phyloP scores from a whole-genome alignment of 2,113 vertebrate genomes.

The Ptilorrhoa leucosticta region DNA sequence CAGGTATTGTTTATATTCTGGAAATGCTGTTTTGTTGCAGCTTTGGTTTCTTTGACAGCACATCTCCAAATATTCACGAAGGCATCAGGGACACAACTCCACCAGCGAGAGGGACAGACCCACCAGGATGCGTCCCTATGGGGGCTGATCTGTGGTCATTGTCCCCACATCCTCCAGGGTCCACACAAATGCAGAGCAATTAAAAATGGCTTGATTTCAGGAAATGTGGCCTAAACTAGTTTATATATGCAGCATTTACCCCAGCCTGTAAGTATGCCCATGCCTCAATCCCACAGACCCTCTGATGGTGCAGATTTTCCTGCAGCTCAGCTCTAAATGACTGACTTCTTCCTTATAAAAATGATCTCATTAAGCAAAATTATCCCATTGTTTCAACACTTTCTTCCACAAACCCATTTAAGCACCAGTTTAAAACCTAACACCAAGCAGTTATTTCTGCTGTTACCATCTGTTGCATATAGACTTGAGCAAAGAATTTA shows the following conservation, averaged over 20 bases:
- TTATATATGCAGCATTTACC: neutral
- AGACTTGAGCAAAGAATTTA: conserved; percentile 35
- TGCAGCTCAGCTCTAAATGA: neutral
- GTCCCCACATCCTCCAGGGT: neutral
- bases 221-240: neutral
- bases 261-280: neutral
- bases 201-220: neutral
- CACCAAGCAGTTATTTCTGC: conserved; percentile 35
- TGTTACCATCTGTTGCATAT: conserved; percentile 42
- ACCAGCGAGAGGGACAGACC: neutral
- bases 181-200: neutral
- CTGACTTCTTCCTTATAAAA: neutral
- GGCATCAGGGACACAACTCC: neutral
- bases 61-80: neutral
- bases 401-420: neutral
- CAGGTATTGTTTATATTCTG: neutral
- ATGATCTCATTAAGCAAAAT: conserved; percentile 11
- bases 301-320: neutral
- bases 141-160: neutral
- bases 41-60: neutral
- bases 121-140: fast-evolving
- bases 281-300: neutral
- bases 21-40: neutral
- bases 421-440: conserved; percentile 34
- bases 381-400: conserved; percentile 34